Base-by-base conservation (phyloP, 1,140 invertebrate species). In the Drosophila punjabiensis region DNA sequence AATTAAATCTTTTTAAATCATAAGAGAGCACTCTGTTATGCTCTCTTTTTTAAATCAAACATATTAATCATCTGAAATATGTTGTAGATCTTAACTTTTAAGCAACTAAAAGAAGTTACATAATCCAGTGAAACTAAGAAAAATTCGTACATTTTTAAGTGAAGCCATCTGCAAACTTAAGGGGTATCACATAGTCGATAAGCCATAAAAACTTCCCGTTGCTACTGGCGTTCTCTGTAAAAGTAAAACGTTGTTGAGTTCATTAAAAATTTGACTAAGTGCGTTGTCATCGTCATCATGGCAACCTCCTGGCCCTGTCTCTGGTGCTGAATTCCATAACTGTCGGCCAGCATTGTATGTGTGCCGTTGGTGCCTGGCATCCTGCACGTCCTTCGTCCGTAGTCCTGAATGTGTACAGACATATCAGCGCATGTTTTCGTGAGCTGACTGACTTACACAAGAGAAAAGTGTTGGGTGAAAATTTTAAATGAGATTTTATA, bases 261-360 rank as follows among this genome's bases (percentile, higher is more conserved):
- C 85, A 88, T 88, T 88, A 84, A 81, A 88, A 88, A 89, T 85
- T 88, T 81, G 69, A 88, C 81, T 89, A 89, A 88, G 85, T 85
- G 81, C 78, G 85, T 89, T 84, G 78, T 81, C 85, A 79, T 84
- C 78, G 68, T 89, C 68, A 81, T 80, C 71, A 83, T 80, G 69
- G 68, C 69, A 62, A 65, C 65, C 66, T 61, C 77, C 82, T 66
- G 53, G 66, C 65, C 65, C 56, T 58, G 63, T 41, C 64, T 61
- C 48, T 41, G 68, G 30, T 71, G 47, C 50, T 55, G 58, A 56
- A 58, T 63, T 62, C 67, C 71, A 73, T 75, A 73, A 63, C 58
- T 62, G 48, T 75, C 67, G 50, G 35, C 30, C 43, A 48, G 41
- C 56, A 55, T 24, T 37, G 32, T 71, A 18, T 50, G 39, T 47